Conservation (phyloP, 2,888 invertebrate genomes). For the Acrobeloides nanus region DNA sequence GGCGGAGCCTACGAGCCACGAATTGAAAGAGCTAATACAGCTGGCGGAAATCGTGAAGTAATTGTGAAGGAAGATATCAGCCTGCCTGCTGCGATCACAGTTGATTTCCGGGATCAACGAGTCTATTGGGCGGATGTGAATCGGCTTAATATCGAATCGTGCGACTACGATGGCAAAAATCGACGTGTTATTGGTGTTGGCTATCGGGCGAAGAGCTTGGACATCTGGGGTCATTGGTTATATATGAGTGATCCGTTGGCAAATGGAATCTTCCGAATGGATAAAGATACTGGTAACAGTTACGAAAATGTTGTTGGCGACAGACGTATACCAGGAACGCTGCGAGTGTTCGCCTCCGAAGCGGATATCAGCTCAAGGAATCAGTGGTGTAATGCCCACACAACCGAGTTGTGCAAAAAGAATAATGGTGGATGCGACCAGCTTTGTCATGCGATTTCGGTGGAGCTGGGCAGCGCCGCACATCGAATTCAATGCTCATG, state of each 20-base stretch:
- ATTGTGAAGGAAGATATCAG: slow-evolving; percentile 82
- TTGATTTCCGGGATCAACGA: slow-evolving; percentile 79
- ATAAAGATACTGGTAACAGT: slow-evolving; percentile 84
- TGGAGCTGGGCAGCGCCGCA: slow-evolving; percentile 35
- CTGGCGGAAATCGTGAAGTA: slow-evolving; percentile 68
- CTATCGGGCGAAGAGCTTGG: slow-evolving; percentile 49
- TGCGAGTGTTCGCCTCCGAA: slow-evolving; percentile 51
- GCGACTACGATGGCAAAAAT: slow-evolving; percentile 76
- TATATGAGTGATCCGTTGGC: slow-evolving; percentile 52
- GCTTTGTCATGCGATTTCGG: slow-evolving; percentile 32
- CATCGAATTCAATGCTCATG: slow-evolving; percentile 76
- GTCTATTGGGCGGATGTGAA: slow-evolving; percentile 89
- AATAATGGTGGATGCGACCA: slow-evolving; percentile 81
- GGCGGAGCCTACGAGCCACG: slow-evolving; percentile 57
- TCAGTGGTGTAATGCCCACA: slow-evolving; percentile 43
- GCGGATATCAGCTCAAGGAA: slow-evolving; percentile 39
- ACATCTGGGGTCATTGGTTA: slow-evolving; percentile 49
- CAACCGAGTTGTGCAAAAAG: slow-evolving; percentile 74
- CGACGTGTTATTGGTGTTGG: slow-evolving; percentile 57
- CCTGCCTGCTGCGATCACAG: slow-evolving; percentile 87
- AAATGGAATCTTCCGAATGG: slow-evolving; percentile 82
- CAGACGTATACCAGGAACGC: slow-evolving; percentile 62
- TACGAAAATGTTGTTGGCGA: slow-evolving; percentile 88
- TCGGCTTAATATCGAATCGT: slow-evolving; percentile 81
- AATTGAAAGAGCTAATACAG: slow-evolving; percentile 90